Conservation (phyloP, 35 echinoderm and acorn worm species). For the Amphiura filiformis region DNA sequence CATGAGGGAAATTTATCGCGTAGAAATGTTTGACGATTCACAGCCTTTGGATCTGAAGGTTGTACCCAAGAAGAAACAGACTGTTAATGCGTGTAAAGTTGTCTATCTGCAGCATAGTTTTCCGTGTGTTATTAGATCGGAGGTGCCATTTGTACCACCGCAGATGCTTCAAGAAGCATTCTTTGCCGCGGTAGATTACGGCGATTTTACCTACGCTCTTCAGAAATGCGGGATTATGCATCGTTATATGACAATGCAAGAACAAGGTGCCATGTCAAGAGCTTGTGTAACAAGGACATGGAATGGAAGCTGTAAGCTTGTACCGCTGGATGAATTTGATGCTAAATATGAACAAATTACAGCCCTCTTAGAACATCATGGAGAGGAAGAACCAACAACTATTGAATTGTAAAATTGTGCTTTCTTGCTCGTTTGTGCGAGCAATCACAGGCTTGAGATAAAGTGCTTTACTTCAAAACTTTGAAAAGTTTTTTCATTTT, state of each 20-base stretch:
- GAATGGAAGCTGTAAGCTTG: conserved; percentile 16
- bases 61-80: neutral
- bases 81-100: neutral
- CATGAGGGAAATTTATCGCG: conserved; percentile 15
- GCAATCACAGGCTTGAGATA: too few species aligned
- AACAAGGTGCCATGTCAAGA: conserved; percentile 4
- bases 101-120: conserved; percentile 1
- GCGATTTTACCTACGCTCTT: neutral
- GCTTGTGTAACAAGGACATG: neutral
- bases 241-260: conserved; percentile 29
- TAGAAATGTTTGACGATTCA: neutral
- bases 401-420: too few species aligned
- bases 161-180: conserved; percentile 3
- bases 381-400: too few species aligned
- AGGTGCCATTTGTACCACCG: conserved; percentile 25
- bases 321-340: conserved; percentile 27
- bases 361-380: neutral
- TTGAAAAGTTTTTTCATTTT: too few species aligned
- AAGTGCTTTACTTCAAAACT: too few species aligned
- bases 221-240: conserved; percentile 26
- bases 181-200: conserved; percentile 8
- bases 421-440: too few species aligned
- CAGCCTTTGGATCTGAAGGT: neutral
- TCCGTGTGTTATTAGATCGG: conserved; percentile 23
- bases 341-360: conserved; percentile 17